phyloP scores from a whole-genome alignment of 2,797 vertebrate genomes.

The Octomys mimax region DNA sequence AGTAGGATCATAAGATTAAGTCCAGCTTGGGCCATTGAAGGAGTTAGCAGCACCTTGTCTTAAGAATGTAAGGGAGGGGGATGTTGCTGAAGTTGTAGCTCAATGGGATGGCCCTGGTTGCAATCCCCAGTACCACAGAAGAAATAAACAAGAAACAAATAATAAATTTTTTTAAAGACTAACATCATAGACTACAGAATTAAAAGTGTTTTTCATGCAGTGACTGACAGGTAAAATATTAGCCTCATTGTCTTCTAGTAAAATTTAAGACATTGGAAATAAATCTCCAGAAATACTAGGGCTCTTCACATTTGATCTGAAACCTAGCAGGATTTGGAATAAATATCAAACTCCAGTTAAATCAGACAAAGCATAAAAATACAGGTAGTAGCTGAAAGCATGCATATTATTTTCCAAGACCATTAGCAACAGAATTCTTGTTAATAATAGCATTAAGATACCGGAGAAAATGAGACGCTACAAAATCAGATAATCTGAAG shows the following conservation, averaged over 20 bases:
- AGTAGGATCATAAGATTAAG: neutral
- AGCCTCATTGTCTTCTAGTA: conserved; percentile 51
- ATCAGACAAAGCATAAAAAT: conserved; percentile 80
- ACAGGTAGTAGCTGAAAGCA: conserved; percentile 72
- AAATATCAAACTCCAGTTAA: conserved; percentile 76
- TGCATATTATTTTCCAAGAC: conserved; percentile 82
- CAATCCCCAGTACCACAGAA: neutral
- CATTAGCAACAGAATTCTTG: conserved; percentile 84
- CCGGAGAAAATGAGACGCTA: conserved; percentile 82
- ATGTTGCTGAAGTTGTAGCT: neutral
- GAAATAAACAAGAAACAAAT: neutral
- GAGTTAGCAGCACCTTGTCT: neutral
- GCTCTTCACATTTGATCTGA: conserved; percentile 72
- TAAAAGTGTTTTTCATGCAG: conserved; percentile 22
- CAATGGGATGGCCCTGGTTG: neutral
- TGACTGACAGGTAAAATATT: conserved; percentile 58
- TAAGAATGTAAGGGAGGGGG: neutral
- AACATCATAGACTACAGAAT: neutral
- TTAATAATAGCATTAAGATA: conserved; percentile 84
- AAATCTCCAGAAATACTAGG: conserved; percentile 65
- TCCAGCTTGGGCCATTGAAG: neutral
- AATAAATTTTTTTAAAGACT: neutral
- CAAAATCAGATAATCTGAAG: conserved; percentile 81
- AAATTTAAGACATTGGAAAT: conserved; percentile 70
- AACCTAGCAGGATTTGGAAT: conserved; percentile 71